These are phyloP conservation scores for Watersipora subatra DNA, from an alignment of 1,140 invertebrate species.

Conservation along the genomic window DNA sequence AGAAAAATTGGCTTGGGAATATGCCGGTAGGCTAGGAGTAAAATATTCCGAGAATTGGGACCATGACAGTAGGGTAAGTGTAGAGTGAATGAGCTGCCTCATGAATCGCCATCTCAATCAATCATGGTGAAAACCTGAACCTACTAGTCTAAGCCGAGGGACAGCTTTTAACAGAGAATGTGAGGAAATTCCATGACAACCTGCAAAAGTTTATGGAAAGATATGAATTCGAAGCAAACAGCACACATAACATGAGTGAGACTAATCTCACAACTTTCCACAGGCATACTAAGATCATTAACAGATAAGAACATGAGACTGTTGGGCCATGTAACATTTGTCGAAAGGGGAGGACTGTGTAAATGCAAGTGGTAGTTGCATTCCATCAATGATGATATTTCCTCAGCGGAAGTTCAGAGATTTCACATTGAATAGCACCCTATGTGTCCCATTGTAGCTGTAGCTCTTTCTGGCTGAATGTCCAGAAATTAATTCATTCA, in stretches of 20 bases:
- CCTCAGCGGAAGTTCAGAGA: constrained; percentile 15
- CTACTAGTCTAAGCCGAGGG: constrained; percentile 38
- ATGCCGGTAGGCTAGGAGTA: constrained; percentile 25
- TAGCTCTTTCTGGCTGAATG: constrained; percentile 37
- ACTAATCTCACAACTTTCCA: constrained; percentile 42
- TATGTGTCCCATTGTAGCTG: constrained; percentile 31
- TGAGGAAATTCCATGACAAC: constrained; percentile 16
- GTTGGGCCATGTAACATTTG: constrained; percentile 37
- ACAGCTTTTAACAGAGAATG: constrained; percentile 42
- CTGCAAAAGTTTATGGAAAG: constrained; percentile 14
- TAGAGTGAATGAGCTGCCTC: constrained; percentile 41
- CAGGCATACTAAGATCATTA: constrained; percentile 36
- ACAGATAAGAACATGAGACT: constrained; percentile 33
- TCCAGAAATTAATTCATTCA: constrained; percentile 17
- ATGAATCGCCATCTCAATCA: constrained; percentile 38
- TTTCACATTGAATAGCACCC: constrained; percentile 28
- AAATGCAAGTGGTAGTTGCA: constrained; percentile 11
- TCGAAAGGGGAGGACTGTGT: constrained; percentile 31
- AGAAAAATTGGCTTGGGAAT: constrained; percentile 32
- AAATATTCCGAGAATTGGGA: constrained; percentile 26
- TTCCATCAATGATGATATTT: constrained; percentile 15
- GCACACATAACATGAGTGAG: constrained; percentile 43
- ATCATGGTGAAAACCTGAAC: constrained; percentile 33
- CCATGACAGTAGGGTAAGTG: constrained; percentile 28
- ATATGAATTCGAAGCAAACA: constrained; percentile 18